Base-by-base conservation (phyloP, 2,113 vertebrate species). In the Nibea albiflora region DNA sequence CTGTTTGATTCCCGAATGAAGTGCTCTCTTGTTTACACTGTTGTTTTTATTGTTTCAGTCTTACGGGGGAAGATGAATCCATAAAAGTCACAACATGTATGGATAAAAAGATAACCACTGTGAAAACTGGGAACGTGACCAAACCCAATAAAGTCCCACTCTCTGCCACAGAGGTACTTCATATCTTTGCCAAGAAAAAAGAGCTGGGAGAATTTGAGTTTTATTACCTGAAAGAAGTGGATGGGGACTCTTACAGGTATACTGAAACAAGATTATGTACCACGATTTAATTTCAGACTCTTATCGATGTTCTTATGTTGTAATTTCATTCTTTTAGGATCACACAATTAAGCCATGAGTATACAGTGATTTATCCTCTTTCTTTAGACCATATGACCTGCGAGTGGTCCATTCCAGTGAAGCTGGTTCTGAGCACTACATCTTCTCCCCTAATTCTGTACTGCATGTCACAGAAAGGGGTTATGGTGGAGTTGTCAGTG, bases 381-480 rank as follows among this genome's bases (percentile, higher is more conserved):
- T n/a, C 68, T 60, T 17, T 19, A 97, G 96, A 77, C 96, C 96
- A 1, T 97, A 97, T 39, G 93, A 94, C 70, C 91, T 98, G 42
- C 73, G 52, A 17, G 93, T 94, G 16, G 94, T 96, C 22, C 84
- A 89, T 2, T 84, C 56, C 12, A 70, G 76, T 28, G 90, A 88
- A 24, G 93, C 93, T 44, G 93, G 95, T 0, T 76, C 91, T 0
- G 95, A 97, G 69, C 92, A 97, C 90, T 96, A 95, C 39, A 73
- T 96, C 75, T 96, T 97, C 77, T 96, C 96, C 1, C 76, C 89
- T 0, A 89, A 89, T 15, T 90, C 94, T 20, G 90, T 97, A 10
- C 86, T 96, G 19, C 95, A 96, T 1, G 65, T 96, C 5, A 95
- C 94, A 35, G 92, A 94, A 0, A 67, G 12, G 19, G 93, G 94